Conservation (phyloP, 2,113 vertebrate genomes). For the Bos indicus region DNA sequence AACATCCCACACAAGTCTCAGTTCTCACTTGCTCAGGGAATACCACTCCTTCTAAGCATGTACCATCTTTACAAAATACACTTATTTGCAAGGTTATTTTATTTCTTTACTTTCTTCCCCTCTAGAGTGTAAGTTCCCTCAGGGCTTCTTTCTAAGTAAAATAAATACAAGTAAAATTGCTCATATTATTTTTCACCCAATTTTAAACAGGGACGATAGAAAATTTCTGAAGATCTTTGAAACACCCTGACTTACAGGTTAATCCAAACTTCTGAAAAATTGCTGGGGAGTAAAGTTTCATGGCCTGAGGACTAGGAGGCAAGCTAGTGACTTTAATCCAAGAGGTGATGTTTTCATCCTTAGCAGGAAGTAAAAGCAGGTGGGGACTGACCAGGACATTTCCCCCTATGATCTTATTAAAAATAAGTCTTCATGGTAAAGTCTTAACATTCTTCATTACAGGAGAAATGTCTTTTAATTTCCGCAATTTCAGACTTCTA, state of each 20-base stretch:
- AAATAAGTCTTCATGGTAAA: background rate
- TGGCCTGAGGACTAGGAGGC: background rate
- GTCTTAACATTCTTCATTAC: background rate
- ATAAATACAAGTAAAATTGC: background rate
- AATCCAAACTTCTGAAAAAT: background rate
- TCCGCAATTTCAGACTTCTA: background rate
- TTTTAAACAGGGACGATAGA: background rate
- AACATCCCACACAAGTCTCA: background rate
- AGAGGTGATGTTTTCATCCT: background rate
- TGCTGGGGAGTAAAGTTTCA: background rate
- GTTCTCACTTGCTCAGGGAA: background rate
- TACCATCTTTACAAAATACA: background rate
- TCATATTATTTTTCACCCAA: background rate
- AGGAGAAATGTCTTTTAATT: background rate
- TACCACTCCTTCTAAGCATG: background rate
- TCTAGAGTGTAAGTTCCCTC: background rate
- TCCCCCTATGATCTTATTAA: background rate
- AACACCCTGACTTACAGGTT: background rate
- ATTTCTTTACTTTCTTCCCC: background rate
- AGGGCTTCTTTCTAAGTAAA: background rate
- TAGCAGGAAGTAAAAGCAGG: background rate
- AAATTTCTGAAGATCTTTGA: background rate
- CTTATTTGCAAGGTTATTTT: background rate
- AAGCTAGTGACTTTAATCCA: background rate
- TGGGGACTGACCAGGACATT: background rate